Percentiles rank a stretch among this genome's conserved stretches.
phyloP scores from a whole-genome alignment of 2,113 vertebrate species.

The Hemiprocne comata region DNA sequence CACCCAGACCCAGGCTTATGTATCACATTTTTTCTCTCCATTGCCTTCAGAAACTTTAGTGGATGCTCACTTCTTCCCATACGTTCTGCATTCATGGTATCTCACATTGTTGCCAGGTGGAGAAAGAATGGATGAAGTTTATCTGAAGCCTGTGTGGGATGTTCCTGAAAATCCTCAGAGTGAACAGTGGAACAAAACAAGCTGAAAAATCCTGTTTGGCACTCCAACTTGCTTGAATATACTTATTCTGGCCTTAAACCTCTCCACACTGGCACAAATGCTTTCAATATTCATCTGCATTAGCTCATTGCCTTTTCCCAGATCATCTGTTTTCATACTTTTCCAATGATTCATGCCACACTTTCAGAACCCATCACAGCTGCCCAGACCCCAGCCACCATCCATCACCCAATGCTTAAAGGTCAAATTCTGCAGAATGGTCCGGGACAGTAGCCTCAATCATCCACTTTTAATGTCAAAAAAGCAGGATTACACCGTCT shows the following conservation, averaged over 20 bases:
- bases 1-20: neutral
- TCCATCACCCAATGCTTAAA: neutral
- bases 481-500: neutral
- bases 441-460: accelerated
- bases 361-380: neutral
- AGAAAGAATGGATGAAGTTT: neutral
- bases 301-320: neutral
- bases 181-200: neutral
- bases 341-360: neutral
- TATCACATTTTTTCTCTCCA: neutral
- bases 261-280: neutral
- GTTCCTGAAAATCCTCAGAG: constrained; percentile 36
- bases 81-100: neutral
- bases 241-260: neutral
- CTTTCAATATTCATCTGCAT: neutral
- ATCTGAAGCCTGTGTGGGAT: constrained; percentile 28
- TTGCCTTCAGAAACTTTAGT: neutral
- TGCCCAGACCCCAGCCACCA: neutral
- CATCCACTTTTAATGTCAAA: neutral
- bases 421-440: neutral
- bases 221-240: neutral
- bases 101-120: constrained; percentile 4
- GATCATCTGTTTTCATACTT: neutral
- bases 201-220: constrained; percentile 1
- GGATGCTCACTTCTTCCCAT: neutral